These are phyloP conservation scores for Eilema depressum DNA, from an alignment of 2,888 invertebrate species.

Conservation along the genomic window DNA sequence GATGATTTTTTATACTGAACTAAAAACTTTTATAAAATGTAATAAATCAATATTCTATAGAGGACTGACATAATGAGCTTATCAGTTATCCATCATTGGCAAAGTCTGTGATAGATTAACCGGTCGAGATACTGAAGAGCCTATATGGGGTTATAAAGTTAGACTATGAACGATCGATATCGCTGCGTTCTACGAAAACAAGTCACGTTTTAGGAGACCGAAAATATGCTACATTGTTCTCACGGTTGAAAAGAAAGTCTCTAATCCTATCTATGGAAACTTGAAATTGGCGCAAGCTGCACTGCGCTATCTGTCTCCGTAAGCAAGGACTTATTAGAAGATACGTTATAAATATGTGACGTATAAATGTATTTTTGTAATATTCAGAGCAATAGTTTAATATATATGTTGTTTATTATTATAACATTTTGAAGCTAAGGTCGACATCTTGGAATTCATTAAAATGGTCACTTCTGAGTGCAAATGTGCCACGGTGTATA, in stretches of 20 bases:
- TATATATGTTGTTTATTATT: background rate
- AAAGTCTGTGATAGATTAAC: background rate
- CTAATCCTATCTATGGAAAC: slow-evolving; percentile 4
- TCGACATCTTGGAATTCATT: no score
- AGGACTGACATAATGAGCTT: background rate
- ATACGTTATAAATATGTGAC: background rate
- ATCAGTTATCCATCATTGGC: background rate
- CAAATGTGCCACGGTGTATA: no score
- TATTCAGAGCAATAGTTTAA: background rate
- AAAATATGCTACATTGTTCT: background rate
- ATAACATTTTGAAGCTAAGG: no score
- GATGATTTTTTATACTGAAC: background rate
- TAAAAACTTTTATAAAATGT: background rate
- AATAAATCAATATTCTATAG: background rate
- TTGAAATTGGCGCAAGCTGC: background rate
- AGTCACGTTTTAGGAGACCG: slow-evolving; percentile 4
- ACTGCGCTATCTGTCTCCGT: background rate
- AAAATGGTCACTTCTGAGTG: background rate
- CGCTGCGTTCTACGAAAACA: background rate
- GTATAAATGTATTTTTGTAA: background rate
- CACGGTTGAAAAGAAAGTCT: slow-evolving; percentile 1
- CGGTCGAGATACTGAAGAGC: slow-evolving; percentile 1
- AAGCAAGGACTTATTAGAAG: background rate
- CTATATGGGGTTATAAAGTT: background rate
- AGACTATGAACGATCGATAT: slow-evolving; percentile 1